Evolutionary conservation across 2,888 invertebrate genomes (phyloP), one percentile per base, ranked within the genome.

Genomic region (Andrena praecox): DNA sequence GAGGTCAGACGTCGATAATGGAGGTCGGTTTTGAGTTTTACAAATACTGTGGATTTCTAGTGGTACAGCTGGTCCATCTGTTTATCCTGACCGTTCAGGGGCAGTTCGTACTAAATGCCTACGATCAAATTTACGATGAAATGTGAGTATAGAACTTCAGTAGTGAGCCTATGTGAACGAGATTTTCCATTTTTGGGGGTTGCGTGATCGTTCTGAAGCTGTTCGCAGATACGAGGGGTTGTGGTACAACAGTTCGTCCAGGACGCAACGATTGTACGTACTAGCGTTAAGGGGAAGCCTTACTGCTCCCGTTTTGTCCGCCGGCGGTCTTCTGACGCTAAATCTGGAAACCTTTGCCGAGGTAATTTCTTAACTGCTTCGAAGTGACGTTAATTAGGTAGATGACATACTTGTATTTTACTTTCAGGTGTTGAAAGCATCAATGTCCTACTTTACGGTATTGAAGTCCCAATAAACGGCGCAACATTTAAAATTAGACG

Each of bases 381-480:
- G 12, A 42, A 16, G 12, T 12, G 42, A 4, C 12, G 42, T 29
- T 10, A 16, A 33, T 31, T 52, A 10, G 7, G 5, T 35, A 16
- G 4, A 66, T 6, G 4, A 2, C 20, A 35, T 35, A 5, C 16
- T n/a, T 56, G 24, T 56, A 27, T n/a, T 20, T 60, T 1, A 4
- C 12, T 42, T 42, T 16, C 42, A 42, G 42, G 42, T 42, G 42
- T 6, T 72, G 33, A 72, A 72, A 35, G 33, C 54, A 16, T 54
- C 31, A 0, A n/a, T 72, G 24, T 72, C 72, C 5, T 72, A 72
- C 33, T 72, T 62, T 10, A 72, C 72, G 6, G 54, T 72, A 27
- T 8, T 72, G 10, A 72, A 63, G 27, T 64, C 72, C 0, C 50
- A 33, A 2, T 72, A 24, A 63, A 24, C 3, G 56, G 12, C 12